phyloP scores from a whole-genome alignment of 2,888 invertebrate species.

The Syrista parreyssii region DNA sequence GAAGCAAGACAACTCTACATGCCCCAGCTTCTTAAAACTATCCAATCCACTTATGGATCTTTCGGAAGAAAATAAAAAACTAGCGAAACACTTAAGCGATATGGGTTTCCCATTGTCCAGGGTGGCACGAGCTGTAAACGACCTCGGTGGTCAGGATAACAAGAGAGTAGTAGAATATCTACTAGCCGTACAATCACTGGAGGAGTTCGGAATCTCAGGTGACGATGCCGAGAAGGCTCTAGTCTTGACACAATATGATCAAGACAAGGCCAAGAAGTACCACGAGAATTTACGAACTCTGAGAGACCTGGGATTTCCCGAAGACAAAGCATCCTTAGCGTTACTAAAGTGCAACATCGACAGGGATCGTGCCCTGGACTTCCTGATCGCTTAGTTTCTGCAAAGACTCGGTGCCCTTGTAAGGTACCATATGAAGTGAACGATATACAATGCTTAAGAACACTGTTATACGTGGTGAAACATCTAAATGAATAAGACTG shows the following conservation, averaged over 20 bases:
- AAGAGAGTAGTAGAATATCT: conserved; percentile 91
- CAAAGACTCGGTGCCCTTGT: not conserved
- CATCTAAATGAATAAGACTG: not conserved
- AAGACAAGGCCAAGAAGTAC: conserved; percentile 64
- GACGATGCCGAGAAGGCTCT: conserved; percentile 68
- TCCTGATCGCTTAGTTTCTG: conserved; percentile 77
- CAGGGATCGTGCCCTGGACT: conserved; percentile 86
- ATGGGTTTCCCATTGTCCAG: conserved; percentile 91
- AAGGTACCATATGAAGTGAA: not conserved
- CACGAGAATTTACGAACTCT: conserved; percentile 74
- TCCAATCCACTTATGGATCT: conserved; percentile 45
- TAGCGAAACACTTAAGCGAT: conserved; percentile 80
- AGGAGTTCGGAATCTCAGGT: conserved; percentile 65
- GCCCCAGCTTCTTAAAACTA: conserved; percentile 29
- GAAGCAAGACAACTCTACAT: not conserved
- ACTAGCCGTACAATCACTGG: conserved; percentile 71
- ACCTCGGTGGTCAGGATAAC: conserved; percentile 82
- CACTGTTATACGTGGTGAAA: not conserved
- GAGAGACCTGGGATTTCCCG: conserved; percentile 85
- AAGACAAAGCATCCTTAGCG: conserved; percentile 79
- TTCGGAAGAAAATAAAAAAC: conserved; percentile 68
- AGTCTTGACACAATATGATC: conserved; percentile 64
- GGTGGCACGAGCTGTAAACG: conserved; percentile 81
- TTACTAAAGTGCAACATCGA: conserved; percentile 83
- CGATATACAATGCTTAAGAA: not conserved